Conservation (phyloP, 2,113 vertebrate species). For the Aphelocoma coerulescens region DNA sequence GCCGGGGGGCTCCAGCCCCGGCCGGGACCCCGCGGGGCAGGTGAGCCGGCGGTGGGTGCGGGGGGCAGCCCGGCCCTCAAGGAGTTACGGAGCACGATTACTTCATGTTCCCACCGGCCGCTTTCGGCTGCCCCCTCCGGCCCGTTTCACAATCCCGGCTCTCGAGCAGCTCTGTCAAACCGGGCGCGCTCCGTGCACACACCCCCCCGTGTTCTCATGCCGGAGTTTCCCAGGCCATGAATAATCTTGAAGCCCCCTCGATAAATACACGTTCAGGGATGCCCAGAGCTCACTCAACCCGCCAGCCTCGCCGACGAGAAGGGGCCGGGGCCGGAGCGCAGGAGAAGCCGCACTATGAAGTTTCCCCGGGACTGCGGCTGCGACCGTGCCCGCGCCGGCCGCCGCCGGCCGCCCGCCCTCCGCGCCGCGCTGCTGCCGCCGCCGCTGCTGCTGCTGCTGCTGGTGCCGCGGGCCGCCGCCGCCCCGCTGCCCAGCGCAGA, state of each 20-base stretch:
- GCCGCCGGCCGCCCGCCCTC: not conserved
- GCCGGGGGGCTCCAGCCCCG: not conserved
- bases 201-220: slow-evolving; percentile 47
- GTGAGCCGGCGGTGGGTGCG: not conserved
- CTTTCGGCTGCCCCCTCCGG: not conserved
- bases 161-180: not conserved
- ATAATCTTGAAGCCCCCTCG: slow-evolving; percentile 63
- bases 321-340: not conserved
- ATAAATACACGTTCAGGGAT: slow-evolving; percentile 76
- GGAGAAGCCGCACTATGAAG: slow-evolving; percentile 40
- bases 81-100: not conserved
- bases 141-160: slow-evolving; percentile 30
- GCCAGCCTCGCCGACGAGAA: not conserved
- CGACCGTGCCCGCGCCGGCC: not conserved
- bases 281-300: slow-evolving; percentile 66
- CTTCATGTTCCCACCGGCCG: not conserved
- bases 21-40: not conserved
- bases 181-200: not conserved
- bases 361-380: slow-evolving; percentile 26
- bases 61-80: not conserved
- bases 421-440: not conserved
- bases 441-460: not conserved
- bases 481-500: not conserved
- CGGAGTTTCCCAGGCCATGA: slow-evolving; percentile 74
- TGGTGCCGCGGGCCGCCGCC: not conserved